Conservation (phyloP, 2,888 invertebrate species). For the Amiota minor region DNA sequence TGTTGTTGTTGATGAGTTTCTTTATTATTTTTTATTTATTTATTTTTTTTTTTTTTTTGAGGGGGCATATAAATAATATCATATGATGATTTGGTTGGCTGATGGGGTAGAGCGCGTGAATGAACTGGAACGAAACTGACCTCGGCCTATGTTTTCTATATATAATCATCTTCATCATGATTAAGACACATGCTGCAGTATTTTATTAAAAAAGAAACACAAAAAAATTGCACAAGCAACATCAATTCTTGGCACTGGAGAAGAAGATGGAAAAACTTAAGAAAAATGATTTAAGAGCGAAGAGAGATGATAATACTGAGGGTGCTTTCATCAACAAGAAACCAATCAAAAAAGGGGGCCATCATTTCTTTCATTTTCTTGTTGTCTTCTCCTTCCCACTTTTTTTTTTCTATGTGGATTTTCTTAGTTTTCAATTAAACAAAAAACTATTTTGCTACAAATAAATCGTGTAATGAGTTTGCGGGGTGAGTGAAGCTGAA, state of each 20-base stretch:
- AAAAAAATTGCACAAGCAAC: background rate
- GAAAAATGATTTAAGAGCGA: no score
- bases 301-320: background rate
- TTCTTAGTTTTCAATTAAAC: conserved; percentile 50
- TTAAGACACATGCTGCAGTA: conserved; percentile 41
- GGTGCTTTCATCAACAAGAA: no score
- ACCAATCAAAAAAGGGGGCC: no score
- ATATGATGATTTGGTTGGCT: no score
- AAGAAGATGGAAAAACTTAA: no score
- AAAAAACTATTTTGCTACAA: no score
- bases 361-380: background rate
- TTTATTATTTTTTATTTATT: no score
- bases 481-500: no score
- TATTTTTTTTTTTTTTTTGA: no score
- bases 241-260: background rate
- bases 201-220: background rate
- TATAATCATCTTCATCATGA: conserved; percentile 5
- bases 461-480: no score
- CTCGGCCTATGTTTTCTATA: conserved; percentile 33
- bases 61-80: no score
- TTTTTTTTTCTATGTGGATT: conserved; percentile 62
- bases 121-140: conserved; percentile 24
- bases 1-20: no score
- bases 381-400: conserved; percentile 26
- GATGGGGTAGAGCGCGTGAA: background rate